Evolutionary conservation across 2,888 invertebrate species (phyloP).

Genomic region (Pseudococcus longispinus): DNA sequence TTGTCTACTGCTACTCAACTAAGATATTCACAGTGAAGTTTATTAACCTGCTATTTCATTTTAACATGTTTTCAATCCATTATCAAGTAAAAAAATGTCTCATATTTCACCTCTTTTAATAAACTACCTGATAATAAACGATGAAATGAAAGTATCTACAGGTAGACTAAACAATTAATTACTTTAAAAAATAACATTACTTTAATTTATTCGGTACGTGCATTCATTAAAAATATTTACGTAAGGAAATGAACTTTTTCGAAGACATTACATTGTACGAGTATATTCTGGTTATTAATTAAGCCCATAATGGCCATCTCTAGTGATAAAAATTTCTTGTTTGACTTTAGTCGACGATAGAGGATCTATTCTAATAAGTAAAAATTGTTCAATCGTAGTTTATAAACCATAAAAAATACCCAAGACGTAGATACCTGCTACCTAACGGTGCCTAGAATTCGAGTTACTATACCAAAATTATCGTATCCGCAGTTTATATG

Average conservation of each 20-base stretch:
- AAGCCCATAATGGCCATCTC: neutral
- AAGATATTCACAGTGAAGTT: too few relatives aligned
- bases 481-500: neutral
- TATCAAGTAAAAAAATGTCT: too few relatives aligned
- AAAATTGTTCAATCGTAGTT: neutral
- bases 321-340: neutral
- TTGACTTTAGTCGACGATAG: neutral
- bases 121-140: too few relatives aligned
- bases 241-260: neutral
- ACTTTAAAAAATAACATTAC: neutral
- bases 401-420: conserved; percentile 2
- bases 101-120: too few relatives aligned
- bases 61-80: too few relatives aligned
- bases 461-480: neutral
- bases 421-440: neutral
- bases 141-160: too few relatives aligned
- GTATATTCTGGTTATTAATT: neutral
- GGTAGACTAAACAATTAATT: too few relatives aligned
- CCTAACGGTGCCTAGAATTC: neutral
- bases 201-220: neutral
- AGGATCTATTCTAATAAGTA: neutral
- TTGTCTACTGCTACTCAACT: too few relatives aligned
- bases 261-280: neutral
- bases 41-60: too few relatives aligned
- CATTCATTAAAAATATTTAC: neutral